Evolutionary conservation across 2,888 invertebrate genomes (phyloP), one percentile per base, ranked within the genome.

Genomic region (Platycnemis pennipes): DNA sequence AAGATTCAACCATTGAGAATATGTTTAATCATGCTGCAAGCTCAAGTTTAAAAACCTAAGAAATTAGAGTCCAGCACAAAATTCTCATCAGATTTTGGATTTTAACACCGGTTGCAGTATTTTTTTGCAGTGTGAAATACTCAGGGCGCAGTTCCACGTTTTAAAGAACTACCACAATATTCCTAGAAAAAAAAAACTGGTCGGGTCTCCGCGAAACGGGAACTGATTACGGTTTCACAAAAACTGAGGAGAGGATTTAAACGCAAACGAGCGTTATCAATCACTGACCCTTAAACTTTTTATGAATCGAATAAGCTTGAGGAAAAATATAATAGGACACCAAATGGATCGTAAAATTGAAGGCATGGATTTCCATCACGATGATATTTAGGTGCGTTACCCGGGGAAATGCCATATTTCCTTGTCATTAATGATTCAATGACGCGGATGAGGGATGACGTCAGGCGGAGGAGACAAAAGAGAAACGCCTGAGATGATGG

Each of bases 261-360:
- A 63, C 63, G 77, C 77, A 77, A 77, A 77, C 77, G 77, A 77
- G 77, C 37, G 77, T 37, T 37, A 77, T 77, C 77, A 1, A 31
- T 77, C 31, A 77, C 31, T 1, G 1, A 11, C 16, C 16, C 37
- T 13, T 37, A 77, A 77, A 77, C 2, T 77, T 37, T 31, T 37
- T 8, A 77, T 37, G 77, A 22, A 16, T 22, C 37, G 37, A 77
- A 37, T 77, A 77, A 31, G 37, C 77, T 77, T 37, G 77, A 77
- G 22, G 63, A n/a, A 63, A 63, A 63, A 77, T 37, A 77, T 31
- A 31, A n/a, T 77, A n/a, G 77, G 37, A 37, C 77, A 37, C n/a
- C 31, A 5, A 8, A 26, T 26, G 37, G 77, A 77, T 63, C 77
- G 77, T 13, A 16, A 37, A 77, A 77, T 37, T 77, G 77, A 77